Evolutionary conservation across 1,140 invertebrate genomes (phyloP).

Genomic region (Brachionus koreanus): DNA sequence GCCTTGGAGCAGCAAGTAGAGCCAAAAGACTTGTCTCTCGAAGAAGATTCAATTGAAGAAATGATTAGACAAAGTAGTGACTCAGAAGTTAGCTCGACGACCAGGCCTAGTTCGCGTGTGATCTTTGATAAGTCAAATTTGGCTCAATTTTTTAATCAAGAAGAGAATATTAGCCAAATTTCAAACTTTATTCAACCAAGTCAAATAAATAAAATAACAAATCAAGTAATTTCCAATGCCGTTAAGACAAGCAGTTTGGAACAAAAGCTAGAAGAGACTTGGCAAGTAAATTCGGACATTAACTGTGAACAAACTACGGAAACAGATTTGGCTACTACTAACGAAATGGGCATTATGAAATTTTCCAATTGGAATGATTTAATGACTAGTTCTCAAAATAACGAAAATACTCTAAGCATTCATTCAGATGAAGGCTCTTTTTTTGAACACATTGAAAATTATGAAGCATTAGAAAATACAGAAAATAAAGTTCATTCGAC

Average conservation of each 20-base stretch:
- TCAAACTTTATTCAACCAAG: neutral
- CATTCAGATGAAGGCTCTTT: slow-evolving; percentile 11
- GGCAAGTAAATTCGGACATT: neutral
- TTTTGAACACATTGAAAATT: slow-evolving; percentile 28
- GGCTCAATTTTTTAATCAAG: neutral
- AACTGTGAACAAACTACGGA: neutral
- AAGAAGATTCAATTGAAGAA: slow-evolving; percentile 26
- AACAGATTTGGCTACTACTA: neutral
- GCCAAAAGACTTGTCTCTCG: neutral
- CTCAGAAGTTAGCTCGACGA: neutral
- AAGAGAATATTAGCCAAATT: neutral
- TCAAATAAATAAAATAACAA: slow-evolving; percentile 11
- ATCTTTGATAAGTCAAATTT: neutral
- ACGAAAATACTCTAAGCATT: neutral
- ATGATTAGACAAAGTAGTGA: neutral
- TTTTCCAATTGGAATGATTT: neutral
- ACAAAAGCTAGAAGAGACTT: slow-evolving; percentile 19
- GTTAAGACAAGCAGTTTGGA: neutral
- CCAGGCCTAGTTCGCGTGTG: neutral
- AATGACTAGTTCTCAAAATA: neutral
- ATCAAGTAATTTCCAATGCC: neutral
- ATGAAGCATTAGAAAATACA: neutral
- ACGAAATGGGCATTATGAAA: neutral
- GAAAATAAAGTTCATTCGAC: slow-evolving; percentile 31
- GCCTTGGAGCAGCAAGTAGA: neutral